Conservation (phyloP, 1,140 invertebrate genomes). For the Contarinia nasturtii region DNA sequence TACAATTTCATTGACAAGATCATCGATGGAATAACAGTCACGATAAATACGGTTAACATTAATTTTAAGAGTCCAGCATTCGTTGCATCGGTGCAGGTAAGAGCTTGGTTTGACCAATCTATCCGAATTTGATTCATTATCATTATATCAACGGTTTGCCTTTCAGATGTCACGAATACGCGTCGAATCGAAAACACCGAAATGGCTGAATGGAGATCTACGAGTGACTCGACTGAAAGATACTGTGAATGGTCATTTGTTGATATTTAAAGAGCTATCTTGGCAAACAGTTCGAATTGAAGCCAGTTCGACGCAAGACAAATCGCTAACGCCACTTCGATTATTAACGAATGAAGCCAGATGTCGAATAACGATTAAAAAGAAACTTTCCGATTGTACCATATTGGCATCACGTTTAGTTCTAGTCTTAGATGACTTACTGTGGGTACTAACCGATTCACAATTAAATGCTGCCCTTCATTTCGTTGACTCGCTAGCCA, state of each 20-base stretch:
- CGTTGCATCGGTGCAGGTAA: slow-evolving; percentile 80
- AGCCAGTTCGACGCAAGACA: slow-evolving; percentile 65
- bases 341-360: slow-evolving; percentile 87
- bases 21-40: slow-evolving; percentile 91
- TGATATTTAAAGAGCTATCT: slow-evolving; percentile 94
- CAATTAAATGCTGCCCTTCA: slow-evolving; percentile 88
- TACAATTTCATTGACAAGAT: slow-evolving; percentile 84
- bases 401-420: slow-evolving; percentile 81
- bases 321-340: slow-evolving; percentile 69
- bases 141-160: slow-evolving; percentile 2
- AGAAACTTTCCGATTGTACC: slow-evolving; percentile 78
- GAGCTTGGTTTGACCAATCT: slow-evolving; percentile 3
- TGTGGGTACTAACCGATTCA: slow-evolving; percentile 96
- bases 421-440: slow-evolving; percentile 82
- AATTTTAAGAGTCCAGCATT: slow-evolving; percentile 89
- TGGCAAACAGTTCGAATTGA: slow-evolving; percentile 95
- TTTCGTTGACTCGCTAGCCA: slow-evolving; percentile 79
- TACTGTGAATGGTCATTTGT: slow-evolving; percentile 61
- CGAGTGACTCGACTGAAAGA: slow-evolving; percentile 82
- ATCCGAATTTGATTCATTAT: slow-evolving; percentile 6
- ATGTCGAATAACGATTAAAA: slow-evolving; percentile 93
- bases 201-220: slow-evolving; percentile 67
- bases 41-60: slow-evolving; percentile 84
- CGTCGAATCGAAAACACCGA: slow-evolving; percentile 82
- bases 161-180: slow-evolving; percentile 72